Conservation (phyloP, 2,797 vertebrate genomes). For the Zalophus californianus region DNA sequence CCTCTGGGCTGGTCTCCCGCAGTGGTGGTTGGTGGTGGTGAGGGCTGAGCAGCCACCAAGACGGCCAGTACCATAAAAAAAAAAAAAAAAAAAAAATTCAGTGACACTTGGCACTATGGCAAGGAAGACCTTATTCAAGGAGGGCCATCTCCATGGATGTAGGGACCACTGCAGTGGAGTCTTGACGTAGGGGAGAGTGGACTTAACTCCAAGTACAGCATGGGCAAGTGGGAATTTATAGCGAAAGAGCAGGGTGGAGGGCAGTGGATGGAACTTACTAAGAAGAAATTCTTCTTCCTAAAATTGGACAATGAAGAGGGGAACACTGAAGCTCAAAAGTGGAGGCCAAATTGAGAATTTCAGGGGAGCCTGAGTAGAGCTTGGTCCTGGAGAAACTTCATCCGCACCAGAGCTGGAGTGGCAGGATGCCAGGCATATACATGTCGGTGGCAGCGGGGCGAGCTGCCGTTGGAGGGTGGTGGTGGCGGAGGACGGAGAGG, state of each 20-base stretch:
- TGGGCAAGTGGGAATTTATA: background rate
- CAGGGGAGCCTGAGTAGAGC: background rate
- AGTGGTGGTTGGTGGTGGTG: fast-evolving
- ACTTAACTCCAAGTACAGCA: background rate
- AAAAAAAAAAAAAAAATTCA: background rate
- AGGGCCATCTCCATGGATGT: no score
- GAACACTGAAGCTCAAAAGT: background rate
- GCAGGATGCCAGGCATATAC: background rate
- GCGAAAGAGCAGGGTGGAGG: background rate
- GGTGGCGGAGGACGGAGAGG: background rate
- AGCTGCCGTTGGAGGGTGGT: background rate
- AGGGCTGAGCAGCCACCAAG: background rate
- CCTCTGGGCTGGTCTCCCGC: background rate
- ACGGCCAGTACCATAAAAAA: background rate
- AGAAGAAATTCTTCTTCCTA: background rate
- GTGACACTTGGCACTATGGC: background rate
- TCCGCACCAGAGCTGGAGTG: background rate
- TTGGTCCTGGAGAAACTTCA: background rate
- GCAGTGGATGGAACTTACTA: background rate
- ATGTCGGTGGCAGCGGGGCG: fast-evolving
- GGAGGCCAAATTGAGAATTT: background rate
- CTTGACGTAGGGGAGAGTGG: background rate
- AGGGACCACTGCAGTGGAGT: background rate
- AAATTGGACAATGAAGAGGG: background rate
- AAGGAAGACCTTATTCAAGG: background rate